phyloP scores from a whole-genome alignment of 2,797 vertebrate species.

The Corythornis leucogaster region DNA sequence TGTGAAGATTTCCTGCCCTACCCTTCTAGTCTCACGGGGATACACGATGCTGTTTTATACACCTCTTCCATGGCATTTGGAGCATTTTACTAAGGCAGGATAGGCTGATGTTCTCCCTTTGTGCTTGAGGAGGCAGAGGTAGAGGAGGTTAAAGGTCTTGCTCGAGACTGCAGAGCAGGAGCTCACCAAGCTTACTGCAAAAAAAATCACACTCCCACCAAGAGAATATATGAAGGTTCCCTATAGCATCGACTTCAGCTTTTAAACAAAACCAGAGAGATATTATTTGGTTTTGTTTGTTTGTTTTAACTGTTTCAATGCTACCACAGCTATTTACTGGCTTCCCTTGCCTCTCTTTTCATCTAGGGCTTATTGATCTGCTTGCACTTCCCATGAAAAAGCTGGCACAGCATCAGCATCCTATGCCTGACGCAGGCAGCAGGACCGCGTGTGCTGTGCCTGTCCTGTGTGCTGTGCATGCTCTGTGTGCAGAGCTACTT shows the following conservation, averaged over 20 bases:
- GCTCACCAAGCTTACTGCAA: not conserved
- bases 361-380: not conserved
- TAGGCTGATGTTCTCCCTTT: not conserved
- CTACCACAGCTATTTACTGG: not conserved
- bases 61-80: not conserved
- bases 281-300: no score
- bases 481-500: not conserved
- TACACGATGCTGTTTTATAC: not conserved
- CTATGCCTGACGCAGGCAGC: not conserved
- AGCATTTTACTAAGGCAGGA: not conserved
- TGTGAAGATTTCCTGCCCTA: not conserved
- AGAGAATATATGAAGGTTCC: not conserved
- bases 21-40: not conserved
- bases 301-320: not conserved
- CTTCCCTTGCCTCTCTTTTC: not conserved
- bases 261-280: not conserved
- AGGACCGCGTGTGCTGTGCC: not conserved
- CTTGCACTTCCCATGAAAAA: not conserved
- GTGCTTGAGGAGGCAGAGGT: not conserved
- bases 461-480: not conserved
- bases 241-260: not conserved
- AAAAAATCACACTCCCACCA: not conserved
- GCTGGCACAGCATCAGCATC: not conserved
- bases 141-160: slow-evolving; percentile 8
- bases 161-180: not conserved